Evolutionary conservation across 2,888 invertebrate species (phyloP).

Genomic region (Rhingia campestris): DNA sequence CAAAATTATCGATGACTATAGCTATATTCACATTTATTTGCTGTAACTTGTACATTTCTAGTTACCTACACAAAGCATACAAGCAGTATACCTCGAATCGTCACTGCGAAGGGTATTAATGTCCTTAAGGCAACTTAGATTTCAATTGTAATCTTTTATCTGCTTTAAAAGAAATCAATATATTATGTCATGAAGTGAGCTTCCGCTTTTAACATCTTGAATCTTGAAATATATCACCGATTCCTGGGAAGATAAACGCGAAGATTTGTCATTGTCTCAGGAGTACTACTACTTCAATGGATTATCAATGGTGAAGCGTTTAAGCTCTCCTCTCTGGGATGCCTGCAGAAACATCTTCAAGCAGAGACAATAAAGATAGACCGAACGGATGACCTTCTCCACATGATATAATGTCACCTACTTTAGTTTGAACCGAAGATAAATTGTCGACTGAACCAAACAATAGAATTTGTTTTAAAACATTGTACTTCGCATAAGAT

Average conservation of each 20-base stretch:
- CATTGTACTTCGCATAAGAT: constrained; percentile 36
- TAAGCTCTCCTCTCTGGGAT: constrained; percentile 36
- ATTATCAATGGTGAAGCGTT: constrained; percentile 67
- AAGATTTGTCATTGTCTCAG: constrained; percentile 73
- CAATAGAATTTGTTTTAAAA: constrained; percentile 61
- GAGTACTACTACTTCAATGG: constrained; percentile 69
- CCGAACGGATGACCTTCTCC: constrained; percentile 66
- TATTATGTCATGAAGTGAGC: constrained; percentile 69
- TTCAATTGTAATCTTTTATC: constrained; percentile 71
- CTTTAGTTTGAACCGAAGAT: constrained; percentile 65
- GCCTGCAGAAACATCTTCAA: constrained; percentile 22
- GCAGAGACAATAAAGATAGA: constrained; percentile 57
- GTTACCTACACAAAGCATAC: neutral
- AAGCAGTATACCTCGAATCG: constrained; percentile 1
- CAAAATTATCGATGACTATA: constrained; percentile 12
- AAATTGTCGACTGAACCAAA: constrained; percentile 54
- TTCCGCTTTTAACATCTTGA: constrained; percentile 73
- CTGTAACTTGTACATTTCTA: neutral
- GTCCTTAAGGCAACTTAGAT: constrained; percentile 54
- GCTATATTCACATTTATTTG: neutral
- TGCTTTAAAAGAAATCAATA: constrained; percentile 70
- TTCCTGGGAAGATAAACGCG: constrained; percentile 70
- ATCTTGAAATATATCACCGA: constrained; percentile 73
- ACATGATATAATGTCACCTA: constrained; percentile 67
- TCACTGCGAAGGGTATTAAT: constrained; percentile 53